Percentiles rank a stretch among this genome's conserved stretches.
phyloP scores from a whole-genome alignment of 2,888 invertebrate genomes.

The Punctoribates punctum region DNA sequence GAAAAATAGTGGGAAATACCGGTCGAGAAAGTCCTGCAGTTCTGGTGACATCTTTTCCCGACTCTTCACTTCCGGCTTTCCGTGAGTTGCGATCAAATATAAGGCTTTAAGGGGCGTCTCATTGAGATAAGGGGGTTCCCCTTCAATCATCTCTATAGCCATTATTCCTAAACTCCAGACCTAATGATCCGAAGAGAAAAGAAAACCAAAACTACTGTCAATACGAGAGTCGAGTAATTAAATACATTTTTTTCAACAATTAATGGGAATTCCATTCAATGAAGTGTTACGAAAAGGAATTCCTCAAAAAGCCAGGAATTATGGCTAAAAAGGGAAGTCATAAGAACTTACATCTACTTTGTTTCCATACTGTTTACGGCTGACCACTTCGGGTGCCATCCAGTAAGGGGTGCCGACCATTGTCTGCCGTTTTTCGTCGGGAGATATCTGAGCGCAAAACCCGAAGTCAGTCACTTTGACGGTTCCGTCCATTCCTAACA shows the following conservation, averaged over 20 bases:
- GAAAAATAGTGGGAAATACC: constrained; percentile 34
- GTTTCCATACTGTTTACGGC: constrained; percentile 86
- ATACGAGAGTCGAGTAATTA: not conserved
- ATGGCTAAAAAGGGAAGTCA: not conserved
- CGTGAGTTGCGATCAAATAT: constrained; percentile 91
- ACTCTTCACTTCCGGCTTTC: constrained; percentile 82
- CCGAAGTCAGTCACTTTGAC: constrained; percentile 96
- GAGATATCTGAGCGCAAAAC: constrained; percentile 93
- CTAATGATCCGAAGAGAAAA: not conserved
- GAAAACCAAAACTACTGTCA: too few species aligned
- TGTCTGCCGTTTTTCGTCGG: constrained; percentile 83
- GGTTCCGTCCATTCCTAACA: constrained; percentile 85
- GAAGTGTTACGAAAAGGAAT: too few species aligned
- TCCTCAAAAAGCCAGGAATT: not conserved
- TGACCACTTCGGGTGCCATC: constrained; percentile 96
- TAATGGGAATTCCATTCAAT: not conserved
- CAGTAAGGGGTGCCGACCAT: constrained; percentile 98
- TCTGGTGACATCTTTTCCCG: constrained; percentile 72
- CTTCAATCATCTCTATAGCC: constrained; percentile 96
- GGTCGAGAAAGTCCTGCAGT: constrained; percentile 55
- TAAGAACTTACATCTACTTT: constrained; percentile 58
- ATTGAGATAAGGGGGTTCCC: constrained; percentile 92
- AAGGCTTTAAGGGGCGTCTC: constrained; percentile 84
- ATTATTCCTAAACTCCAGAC: constrained; percentile 81
- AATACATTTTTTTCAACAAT: not conserved